Evolutionary conservation across 2,797 vertebrate species (phyloP).

Genomic region (Etheostoma nigrum): DNA sequence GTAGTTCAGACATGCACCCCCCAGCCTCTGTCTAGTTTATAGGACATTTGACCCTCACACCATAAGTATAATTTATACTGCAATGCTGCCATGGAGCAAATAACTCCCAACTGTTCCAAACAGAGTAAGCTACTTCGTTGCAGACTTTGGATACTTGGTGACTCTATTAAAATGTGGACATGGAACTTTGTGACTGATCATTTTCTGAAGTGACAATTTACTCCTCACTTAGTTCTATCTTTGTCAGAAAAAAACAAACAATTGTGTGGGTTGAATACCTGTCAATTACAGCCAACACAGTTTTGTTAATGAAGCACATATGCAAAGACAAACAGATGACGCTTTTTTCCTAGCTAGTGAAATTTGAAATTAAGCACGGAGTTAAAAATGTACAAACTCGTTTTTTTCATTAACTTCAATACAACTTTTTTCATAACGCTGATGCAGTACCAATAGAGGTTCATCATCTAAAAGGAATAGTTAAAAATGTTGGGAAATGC

Average conservation of each 20-base stretch:
- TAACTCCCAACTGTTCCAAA: constrained; percentile 1
- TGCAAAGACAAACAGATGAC: background rate
- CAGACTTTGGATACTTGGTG: background rate
- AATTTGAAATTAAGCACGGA: background rate
- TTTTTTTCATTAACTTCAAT: background rate
- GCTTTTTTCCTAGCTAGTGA: background rate
- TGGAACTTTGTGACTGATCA: no score
- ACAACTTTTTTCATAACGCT: background rate
- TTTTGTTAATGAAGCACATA: no score
- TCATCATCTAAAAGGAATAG: background rate
- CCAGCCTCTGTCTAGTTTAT: constrained; percentile 15
- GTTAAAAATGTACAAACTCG: no score
- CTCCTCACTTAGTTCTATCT: background rate
- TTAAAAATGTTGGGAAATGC: background rate
- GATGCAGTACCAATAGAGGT: background rate
- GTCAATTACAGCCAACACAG: background rate
- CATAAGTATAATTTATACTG: background rate
- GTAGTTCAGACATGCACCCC: constrained; percentile 19
- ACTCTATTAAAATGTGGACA: background rate
- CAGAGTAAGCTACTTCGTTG: background rate
- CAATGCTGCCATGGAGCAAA: background rate
- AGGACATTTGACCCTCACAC: constrained; percentile 2
- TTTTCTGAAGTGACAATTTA: background rate
- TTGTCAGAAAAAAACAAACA: background rate
- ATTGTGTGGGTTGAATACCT: background rate